Evolutionary conservation across 2,888 invertebrate genomes (phyloP), one percentile per base, ranked within the genome.

Genomic region (Formica aserva): DNA sequence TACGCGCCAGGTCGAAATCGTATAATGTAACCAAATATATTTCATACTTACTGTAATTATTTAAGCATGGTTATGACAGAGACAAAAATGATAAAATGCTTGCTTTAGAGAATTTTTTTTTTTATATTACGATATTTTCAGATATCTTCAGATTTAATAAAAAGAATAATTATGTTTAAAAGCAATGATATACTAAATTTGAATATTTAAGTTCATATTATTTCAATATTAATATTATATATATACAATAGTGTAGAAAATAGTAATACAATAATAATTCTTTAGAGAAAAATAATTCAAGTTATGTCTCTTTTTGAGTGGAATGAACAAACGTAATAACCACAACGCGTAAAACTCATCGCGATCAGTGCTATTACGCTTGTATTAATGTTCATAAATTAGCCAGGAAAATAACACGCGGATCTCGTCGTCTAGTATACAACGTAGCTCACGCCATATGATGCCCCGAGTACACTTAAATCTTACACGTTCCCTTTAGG

Each of bases 381-480:
- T 26, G 38, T 29, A 45, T 11, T 48, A 18, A 9, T 35, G 8
- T 41, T 38, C 18, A 4, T 76, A 76, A 82, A 75, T 82, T 45
- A 80, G 6, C 29, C 11, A 5, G 0, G 35, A 13, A 66, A 71
- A 15, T 52, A 62, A 67, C 41, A 62, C 41, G 48, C 32, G 48
- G 41, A 18, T 3, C 35, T 11, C 35, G 38, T 67, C 65, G 38
- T 69, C 52, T 57, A 38, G 8, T 76, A 69, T 32, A 22, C 32
- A 57, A 55, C 41, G 52, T 78, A 84, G 71, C 84, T 86, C 57
- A 86, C 69, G 26, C 48, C 3, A 26, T 86, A 91, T 83, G 83
- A 87, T 81, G 55, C 90, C 91, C 92, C 55, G 71, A 90, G 87
- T 88, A 89, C 89, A 78, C 90, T 89, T 92, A 92, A 92, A 92